Base-by-base conservation (phyloP, 2,888 invertebrate species). In the Vanessa cardui region DNA sequence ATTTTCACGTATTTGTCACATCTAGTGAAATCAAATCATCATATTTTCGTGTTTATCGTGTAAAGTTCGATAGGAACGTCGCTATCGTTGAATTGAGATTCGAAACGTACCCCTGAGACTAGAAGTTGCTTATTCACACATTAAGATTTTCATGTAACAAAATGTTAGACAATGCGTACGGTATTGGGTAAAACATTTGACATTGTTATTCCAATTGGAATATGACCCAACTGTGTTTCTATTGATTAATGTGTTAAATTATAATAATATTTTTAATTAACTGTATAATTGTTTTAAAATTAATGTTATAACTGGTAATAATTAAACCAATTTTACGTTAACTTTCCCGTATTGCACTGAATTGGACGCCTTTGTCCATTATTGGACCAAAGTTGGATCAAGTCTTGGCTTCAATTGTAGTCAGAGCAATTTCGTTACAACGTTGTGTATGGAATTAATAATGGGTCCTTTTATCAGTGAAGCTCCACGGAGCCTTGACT, bases 51-150 rank as follows among this genome's bases (percentile, higher is more conserved):
- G 68, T 64, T 62, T 68, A 21, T 65, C 58, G 64, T 47, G 39
- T 49, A 60, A 47, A 47, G 60, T 21, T 49, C 61, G 12, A 58
- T 62, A 63, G 59, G 61, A 66, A 26, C 26, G 54, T 62, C 54
- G 47, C 58, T 58, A 68, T 59, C 58, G 66, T 71, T 62, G 66
- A 68, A 71, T 70, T 74, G 72, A 71, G 73, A 73, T 62, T 70
- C 69, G 71, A 69, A 69, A 59, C 61, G 59, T 58, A 47, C 68
- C 63, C 58, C 59, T 31, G 66, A 61, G 68, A 67, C 52, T 47
- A 60, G 33, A 52, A 71, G 56, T 68, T 69, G 71, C 71, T 71
- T 69, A 58, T 66, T 66, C 66, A 46, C 64, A 64, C 58, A 62
- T 46, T 59, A 65, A 21, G 47, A 31, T 49, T 52, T 52, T 46